These are phyloP conservation scores for Pantelozetes paolii DNA, from an alignment of 2,888 invertebrate species.

Conservation along the genomic window DNA sequence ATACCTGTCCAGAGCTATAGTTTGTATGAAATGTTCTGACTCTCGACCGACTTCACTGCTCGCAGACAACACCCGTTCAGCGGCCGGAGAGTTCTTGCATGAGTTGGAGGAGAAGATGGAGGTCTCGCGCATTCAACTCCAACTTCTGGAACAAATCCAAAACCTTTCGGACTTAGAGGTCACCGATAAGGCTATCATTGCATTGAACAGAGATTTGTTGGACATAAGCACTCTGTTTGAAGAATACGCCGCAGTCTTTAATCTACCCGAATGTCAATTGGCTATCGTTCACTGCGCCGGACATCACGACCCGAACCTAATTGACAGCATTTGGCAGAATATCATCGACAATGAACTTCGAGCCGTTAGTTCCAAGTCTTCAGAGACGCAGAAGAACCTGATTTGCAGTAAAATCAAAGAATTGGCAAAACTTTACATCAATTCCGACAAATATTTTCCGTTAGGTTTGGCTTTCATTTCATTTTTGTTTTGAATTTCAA, in stretches of 20 bases:
- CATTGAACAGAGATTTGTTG: constrained; percentile 73
- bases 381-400: constrained; percentile 55
- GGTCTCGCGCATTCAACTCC: constrained; percentile 55
- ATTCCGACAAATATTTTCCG: constrained; percentile 81
- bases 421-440: constrained; percentile 71
- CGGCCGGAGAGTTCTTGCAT: constrained; percentile 69
- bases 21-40: constrained; percentile 83
- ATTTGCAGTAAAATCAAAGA: constrained; percentile 65
- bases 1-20: constrained; percentile 86
- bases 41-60: constrained; percentile 59
- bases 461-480: constrained; percentile 60
- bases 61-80: constrained; percentile 41
- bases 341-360: constrained; percentile 59
- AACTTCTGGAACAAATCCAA: constrained; percentile 65
- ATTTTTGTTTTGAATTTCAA: not conserved
- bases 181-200: constrained; percentile 60
- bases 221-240: constrained; percentile 85
- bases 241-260: constrained; percentile 83
- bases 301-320: constrained; percentile 77
- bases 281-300: constrained; percentile 92
- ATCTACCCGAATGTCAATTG: constrained; percentile 86
- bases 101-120: constrained; percentile 90
- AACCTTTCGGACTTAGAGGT: constrained; percentile 54
- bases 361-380: constrained; percentile 40
- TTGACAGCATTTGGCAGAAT: constrained; percentile 86